Percentiles rank a stretch among this genome's conserved stretches.
Evolutionary conservation across 2,113 vertebrate species (phyloP).

Genomic region (Epinephelus fuscoguttatus): DNA sequence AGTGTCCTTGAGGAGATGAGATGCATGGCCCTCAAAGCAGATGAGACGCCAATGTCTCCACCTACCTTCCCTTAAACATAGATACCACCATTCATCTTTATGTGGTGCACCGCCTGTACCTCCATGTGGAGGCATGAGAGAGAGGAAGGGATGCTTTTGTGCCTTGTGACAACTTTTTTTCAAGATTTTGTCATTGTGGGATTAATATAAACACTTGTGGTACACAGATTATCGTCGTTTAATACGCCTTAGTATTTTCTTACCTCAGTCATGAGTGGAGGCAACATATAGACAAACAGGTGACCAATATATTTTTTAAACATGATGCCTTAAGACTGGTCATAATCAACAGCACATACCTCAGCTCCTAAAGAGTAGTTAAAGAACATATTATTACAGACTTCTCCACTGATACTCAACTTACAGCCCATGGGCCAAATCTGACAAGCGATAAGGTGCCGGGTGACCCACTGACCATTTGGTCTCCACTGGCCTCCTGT

Average conservation of each 20-base stretch:
- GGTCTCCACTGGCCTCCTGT: too few species aligned
- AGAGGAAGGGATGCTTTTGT: slow-evolving; percentile 51
- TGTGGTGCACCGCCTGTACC: background rate
- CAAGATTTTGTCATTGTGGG: background rate
- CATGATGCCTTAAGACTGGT: slow-evolving; percentile 59
- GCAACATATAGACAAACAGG: slow-evolving; percentile 25
- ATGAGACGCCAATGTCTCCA: slow-evolving; percentile 34
- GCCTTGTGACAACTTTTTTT: slow-evolving; percentile 52
- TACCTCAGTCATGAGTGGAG: background rate
- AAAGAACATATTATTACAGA: background rate
- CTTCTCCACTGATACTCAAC: background rate
- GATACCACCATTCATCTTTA: background rate
- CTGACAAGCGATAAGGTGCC: too few species aligned
- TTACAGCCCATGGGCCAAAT: too few species aligned
- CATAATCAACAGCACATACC: slow-evolving; percentile 25
- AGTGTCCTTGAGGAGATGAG: slow-evolving; percentile 87
- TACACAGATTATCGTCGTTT: background rate
- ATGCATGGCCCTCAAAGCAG: slow-evolving; percentile 61
- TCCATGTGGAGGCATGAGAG: background rate
- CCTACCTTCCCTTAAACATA: background rate
- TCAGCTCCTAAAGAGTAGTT: slow-evolving; percentile 14
- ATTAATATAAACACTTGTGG: background rate
- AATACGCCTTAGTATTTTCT: slow-evolving; percentile 31
- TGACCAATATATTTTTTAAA: slow-evolving; percentile 18
- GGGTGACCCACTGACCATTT: too few species aligned